A percentile compares a stretch with the other conserved stretches of the same genome.
These are phyloP conservation scores for Panagrolaimus sp. DNA, from an alignment of 1,140 invertebrate genomes.

Conservation along the genomic window DNA sequence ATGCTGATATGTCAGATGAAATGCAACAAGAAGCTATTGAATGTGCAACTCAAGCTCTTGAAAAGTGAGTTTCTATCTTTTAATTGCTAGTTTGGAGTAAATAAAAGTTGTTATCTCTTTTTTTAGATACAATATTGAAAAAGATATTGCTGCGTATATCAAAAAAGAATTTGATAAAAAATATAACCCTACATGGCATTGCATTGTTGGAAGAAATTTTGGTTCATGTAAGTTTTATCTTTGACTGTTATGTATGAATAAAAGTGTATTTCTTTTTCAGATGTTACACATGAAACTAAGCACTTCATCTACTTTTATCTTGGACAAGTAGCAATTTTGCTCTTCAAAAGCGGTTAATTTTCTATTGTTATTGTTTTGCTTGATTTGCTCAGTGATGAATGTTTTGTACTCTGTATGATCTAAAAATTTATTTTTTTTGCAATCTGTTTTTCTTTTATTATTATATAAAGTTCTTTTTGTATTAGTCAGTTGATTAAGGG, in stretches of 20 bases:
- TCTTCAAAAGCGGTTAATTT: constrained; percentile 72
- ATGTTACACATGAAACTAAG: constrained; percentile 66
- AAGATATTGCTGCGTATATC: neutral
- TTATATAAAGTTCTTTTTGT: neutral
- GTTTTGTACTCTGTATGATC: neutral
- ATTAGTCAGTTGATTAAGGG: neutral
- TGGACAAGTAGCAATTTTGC: neutral
- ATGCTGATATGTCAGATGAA: constrained; percentile 63
- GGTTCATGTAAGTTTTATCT: too few species aligned
- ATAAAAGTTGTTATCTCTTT: neutral
- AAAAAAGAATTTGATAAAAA: constrained; percentile 1
- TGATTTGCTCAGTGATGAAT: neutral
- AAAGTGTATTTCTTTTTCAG: too few species aligned
- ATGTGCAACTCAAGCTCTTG: neutral
- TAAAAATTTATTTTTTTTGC: neutral
- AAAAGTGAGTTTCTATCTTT: constrained; percentile 24
- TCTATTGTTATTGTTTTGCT: neutral
- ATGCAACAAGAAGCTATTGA: neutral
- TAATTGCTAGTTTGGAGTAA: neutral
- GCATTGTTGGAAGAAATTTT: neutral
- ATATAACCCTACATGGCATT: neutral
- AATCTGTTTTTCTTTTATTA: neutral
- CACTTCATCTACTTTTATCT: constrained; percentile 61
- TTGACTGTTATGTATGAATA: too few species aligned
- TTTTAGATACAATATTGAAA: constrained; percentile 59